Base-by-base conservation (phyloP, 30 jellyfish, hydroid and myxozoan species). In the Aurelia sp. region DNA sequence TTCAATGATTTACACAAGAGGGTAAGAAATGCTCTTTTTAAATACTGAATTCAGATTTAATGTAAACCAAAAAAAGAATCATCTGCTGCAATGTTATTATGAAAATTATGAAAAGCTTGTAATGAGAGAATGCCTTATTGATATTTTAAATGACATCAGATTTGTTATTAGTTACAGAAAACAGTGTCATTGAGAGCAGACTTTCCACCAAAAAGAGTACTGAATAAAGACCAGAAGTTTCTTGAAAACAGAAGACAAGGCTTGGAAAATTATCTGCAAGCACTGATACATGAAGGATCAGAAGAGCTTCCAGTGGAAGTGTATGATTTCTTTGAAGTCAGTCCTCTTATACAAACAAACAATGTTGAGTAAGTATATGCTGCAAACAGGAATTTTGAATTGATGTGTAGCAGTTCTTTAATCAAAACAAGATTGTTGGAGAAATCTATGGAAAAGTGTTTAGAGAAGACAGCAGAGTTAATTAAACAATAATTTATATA, bases 241-340 rank as follows among this genome's bases (percentile, higher is more conserved):
- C 63, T 89, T 0, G 82, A 89, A 19, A 18, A 77, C 35, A 78
- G 97, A 73, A 89, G 97, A 55, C 80, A 63, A 70, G 92, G 97
- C 0, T 58, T 89, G 53, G 97, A 89, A 62, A 80, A 80, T 72
- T 89, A 89, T 33, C 22, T 89, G 20, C 97, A 89, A 67, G 97
- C 89, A 22, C 74, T 86, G 13, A 75, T 86, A 4, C 96, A 86
- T 58, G 96, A 86, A 63, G 90, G 89, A 31, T 38, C 84, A 10
- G 96, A 86, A 38, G 90, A 86, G 73, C 78, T 86, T 27, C 96
- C 96, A 4, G 81, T 66, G 31, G 96, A 75, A 67, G 96, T 86
- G 4, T 77, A 75, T 59, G 63, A 76, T 21, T 86, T 86, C 73
- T 86, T 86, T 67, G 86, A 86, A 19, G 86, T 86, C 40, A 87